Percentiles rank a stretch among this genome's conserved stretches.
These are phyloP conservation scores for Ichneumoninae sp. DNA, from an alignment of 2,888 invertebrate species.

Conservation along the genomic window DNA sequence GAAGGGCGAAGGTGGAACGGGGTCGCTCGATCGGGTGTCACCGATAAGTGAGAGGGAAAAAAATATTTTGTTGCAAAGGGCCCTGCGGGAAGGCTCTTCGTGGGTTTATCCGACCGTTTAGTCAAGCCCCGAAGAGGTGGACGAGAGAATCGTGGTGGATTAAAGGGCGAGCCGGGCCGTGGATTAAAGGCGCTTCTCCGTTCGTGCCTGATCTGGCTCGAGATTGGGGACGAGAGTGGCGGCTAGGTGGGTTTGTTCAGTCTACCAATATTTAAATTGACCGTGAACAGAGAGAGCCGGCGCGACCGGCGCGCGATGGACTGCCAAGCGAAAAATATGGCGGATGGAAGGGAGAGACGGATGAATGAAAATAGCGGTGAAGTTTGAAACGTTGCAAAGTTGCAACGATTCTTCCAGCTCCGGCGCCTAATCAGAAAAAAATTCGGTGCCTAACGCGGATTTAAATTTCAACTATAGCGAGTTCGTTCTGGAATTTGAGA, in stretches of 20 bases:
- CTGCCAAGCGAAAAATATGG: slow-evolving; percentile 2
- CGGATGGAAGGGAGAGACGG: background rate
- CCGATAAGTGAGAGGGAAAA: slow-evolving; percentile 8
- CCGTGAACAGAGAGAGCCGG: slow-evolving; percentile 15
- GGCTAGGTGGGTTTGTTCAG: slow-evolving; percentile 24
- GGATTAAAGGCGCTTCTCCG: slow-evolving; percentile 14
- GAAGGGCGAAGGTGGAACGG: background rate
- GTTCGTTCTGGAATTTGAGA: no score
- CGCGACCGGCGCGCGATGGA: background rate
- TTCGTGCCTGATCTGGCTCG: slow-evolving; percentile 24
- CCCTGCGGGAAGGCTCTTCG: slow-evolving; percentile 4
- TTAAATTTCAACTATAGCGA: no score
- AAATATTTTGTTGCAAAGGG: slow-evolving; percentile 15
- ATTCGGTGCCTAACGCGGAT: no score
- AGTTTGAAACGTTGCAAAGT: no score
- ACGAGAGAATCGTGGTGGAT: slow-evolving; percentile 1
- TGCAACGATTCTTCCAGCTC: no score
- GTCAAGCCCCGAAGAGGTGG: slow-evolving; percentile 2
- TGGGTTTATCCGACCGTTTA: slow-evolving; percentile 21
- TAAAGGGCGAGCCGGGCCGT: slow-evolving; percentile 14
- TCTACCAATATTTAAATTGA: slow-evolving; percentile 40
- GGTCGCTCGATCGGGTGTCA: slow-evolving; percentile 4
- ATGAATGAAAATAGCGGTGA: background rate
- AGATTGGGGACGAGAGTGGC: slow-evolving; percentile 23
- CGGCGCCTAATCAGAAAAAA: no score